These are phyloP conservation scores for Hyposoter dolosus DNA, from an alignment of 2,888 invertebrate species.

Conservation along the genomic window DNA sequence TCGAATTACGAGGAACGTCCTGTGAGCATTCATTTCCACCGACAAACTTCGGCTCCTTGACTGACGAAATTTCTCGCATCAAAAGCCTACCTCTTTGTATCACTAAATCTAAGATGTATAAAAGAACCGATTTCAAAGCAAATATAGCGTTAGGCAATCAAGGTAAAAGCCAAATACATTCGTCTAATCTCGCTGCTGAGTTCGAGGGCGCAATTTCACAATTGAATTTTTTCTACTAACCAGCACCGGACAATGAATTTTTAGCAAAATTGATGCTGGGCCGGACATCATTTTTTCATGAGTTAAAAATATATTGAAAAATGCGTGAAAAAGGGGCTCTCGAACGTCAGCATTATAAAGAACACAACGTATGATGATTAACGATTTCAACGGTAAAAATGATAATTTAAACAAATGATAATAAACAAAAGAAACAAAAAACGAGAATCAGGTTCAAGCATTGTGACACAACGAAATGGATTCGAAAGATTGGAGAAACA, in stretches of 20 bases:
- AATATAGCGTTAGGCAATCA: constrained; percentile 85
- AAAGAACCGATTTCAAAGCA: constrained; percentile 84
- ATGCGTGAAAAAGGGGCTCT: constrained; percentile 30
- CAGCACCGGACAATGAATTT: not conserved
- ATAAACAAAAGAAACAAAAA: constrained; percentile 22
- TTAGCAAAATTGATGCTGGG: not conserved
- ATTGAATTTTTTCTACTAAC: not conserved
- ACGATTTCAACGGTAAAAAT: constrained; percentile 56
- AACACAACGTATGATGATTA: constrained; percentile 63
- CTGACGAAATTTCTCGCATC: constrained; percentile 57
- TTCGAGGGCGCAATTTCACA: constrained; percentile 58
- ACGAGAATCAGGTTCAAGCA: constrained; percentile 53
- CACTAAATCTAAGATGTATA: constrained; percentile 83
- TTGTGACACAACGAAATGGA: constrained; percentile 33
- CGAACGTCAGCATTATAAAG: constrained; percentile 59
- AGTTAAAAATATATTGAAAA: not conserved
- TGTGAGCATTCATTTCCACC: not conserved
- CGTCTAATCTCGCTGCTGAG: constrained; percentile 72
- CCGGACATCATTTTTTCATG: not conserved
- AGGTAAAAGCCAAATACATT: constrained; percentile 84
- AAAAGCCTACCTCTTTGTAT: constrained; percentile 80
- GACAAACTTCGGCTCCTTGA: not conserved
- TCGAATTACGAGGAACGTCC: not conserved
- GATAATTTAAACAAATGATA: constrained; percentile 37
- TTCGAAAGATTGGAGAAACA: constrained; percentile 11